phyloP scores from a whole-genome alignment of 2,113 vertebrate species.

The Megaceryle maxima region DNA sequence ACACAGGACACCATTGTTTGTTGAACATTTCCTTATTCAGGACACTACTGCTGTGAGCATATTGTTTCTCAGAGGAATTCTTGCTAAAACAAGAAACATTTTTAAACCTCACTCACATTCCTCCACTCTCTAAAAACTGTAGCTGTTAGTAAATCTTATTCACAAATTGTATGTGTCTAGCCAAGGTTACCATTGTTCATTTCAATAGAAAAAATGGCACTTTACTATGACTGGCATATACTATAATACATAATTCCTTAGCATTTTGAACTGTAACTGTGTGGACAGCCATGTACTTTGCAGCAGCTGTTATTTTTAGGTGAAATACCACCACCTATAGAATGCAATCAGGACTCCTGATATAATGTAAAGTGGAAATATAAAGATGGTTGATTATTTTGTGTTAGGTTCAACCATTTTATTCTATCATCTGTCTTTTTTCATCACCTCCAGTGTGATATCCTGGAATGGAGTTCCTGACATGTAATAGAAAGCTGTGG shows the following conservation, averaged over 20 bases:
- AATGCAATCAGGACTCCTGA: conserved; percentile 72
- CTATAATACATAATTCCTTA: not conserved
- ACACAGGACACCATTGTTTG: not conserved
- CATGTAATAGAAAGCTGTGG: conserved; percentile 72
- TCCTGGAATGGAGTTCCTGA: conserved; percentile 72
- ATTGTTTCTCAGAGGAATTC: not conserved
- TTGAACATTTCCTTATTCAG: not conserved
- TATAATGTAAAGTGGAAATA: conserved; percentile 76
- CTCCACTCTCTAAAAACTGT: not conserved
- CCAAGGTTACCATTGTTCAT: not conserved
- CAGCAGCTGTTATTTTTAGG: conserved; percentile 64
- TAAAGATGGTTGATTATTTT: conserved; percentile 78
- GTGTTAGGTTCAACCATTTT: conserved; percentile 66
- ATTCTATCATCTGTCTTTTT: conserved; percentile 77
- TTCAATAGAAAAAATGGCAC: not conserved
- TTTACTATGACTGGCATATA: not conserved
- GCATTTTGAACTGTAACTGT: not conserved
- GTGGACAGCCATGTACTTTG: not conserved
- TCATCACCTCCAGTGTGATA: conserved; percentile 71
- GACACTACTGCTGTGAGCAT: not conserved
- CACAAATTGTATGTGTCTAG: not conserved
- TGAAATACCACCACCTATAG: conserved; percentile 60
- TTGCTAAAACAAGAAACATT: not conserved
- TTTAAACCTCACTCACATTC: not conserved
- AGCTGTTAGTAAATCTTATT: not conserved